Base-by-base conservation (phyloP, 1,140 invertebrate species). In the Drosophila seguyi region DNA sequence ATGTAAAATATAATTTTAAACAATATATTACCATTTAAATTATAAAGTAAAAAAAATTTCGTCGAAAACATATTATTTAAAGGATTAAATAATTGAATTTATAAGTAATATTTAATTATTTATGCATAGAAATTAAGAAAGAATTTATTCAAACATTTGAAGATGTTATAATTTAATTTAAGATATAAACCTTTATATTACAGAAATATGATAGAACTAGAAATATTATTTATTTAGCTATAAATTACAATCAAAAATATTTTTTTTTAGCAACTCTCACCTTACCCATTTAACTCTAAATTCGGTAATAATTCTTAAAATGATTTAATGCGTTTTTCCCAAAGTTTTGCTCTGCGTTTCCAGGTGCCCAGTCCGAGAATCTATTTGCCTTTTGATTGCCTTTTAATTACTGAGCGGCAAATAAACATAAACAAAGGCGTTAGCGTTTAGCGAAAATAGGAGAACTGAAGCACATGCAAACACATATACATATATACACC, bases 371-470 rank as follows among this genome's bases (percentile, higher is more conserved):
- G 48, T 27, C 14, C 47, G 20, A 48, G 42, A 56, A 73, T 79
- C 63, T 84, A 80, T 84, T 84, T 84, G 52, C 72, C 55, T 75
- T 63, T 75, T 65, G 83, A 79, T 87, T 82, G 82, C 79, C 75
- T 87, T 87, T 86, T 86, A 86, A 86, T 86, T 87, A 76, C 82
- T 76, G 77, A 75, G 79, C 79, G 71, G 79, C 79, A 75, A 87
- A 83, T 82, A 86, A 86, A 87, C 71, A 86, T 86, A 87, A 85
- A 87, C 81, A 84, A 80, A 34, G 25, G 42, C 29, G 65, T 45
- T 36, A 53, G 50, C 50, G 50, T 53, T 53, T 57, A n/a, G 65
- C 34, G 41, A 56, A 52, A 69, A 52, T 36, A 41, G 55, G 27
- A 59, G 44, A 59, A 67, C 41, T 74, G 36, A 62, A 27, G 42